Evolutionary conservation across 2,113 vertebrate species (phyloP).

Genomic region (Malaclemys terrapin): DNA sequence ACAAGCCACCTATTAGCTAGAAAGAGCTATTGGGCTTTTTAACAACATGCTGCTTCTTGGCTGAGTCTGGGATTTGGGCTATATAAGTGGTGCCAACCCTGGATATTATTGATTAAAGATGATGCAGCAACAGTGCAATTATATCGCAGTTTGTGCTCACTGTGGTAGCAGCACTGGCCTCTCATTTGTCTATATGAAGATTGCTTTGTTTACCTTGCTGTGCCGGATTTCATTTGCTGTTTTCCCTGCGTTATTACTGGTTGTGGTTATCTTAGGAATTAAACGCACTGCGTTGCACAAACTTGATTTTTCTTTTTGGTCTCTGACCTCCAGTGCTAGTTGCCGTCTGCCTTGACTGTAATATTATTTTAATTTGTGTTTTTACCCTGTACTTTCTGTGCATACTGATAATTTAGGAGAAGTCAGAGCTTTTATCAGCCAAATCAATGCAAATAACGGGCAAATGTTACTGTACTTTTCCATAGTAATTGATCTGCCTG

Average conservation of each 20-base stretch:
- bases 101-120: constrained; percentile 81
- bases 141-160: constrained; percentile 68
- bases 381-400: accelerated
- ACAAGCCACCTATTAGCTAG: constrained; percentile 78
- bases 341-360: not conserved
- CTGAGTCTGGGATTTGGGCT: constrained; percentile 74
- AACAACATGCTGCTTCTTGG: constrained; percentile 80
- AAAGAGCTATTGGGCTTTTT: constrained; percentile 77
- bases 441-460: not conserved
- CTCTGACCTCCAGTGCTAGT: not conserved
- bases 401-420: not conserved
- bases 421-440: not conserved
- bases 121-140: constrained; percentile 79
- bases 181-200: constrained; percentile 62
- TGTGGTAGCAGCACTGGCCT: constrained; percentile 39
- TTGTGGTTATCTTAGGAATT: not conserved
- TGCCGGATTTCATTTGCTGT: not conserved
- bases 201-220: constrained; percentile 48
- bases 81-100: constrained; percentile 53
- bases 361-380: not conserved
- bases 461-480: constrained; percentile 16
- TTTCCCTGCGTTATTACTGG: not conserved
- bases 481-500: not conserved
- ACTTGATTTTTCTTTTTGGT: not conserved
- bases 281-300: not conserved